Base-by-base conservation (phyloP, 2,888 invertebrate genomes). In the Drosophila nigritarsus region DNA sequence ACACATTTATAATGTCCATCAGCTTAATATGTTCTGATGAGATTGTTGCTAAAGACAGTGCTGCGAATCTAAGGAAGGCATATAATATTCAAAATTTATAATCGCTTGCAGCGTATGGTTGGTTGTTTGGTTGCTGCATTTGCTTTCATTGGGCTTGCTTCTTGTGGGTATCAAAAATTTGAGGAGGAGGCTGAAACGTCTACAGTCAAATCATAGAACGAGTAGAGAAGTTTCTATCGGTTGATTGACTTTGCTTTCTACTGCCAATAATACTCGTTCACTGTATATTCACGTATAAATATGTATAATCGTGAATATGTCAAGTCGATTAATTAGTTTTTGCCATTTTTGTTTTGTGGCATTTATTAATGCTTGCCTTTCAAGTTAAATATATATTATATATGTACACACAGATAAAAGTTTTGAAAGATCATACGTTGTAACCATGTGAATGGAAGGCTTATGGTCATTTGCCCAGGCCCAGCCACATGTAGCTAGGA, bases 401-500 rank as follows among this genome's bases (percentile, higher is more conserved):
- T 51, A 59, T 63, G 30, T 62, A 75, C 72, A 76, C 65, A 71
- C 38, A 74, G 71, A 69, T 45, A 29, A 20, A 45, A 64, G 38
- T 27, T 50, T 42, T 64, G 34, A 61, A 58, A 65, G 49, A 55
- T 70, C 74, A 69, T 76, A 75, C 78, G 76, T 78, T 79, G 77
- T 65, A 59, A 73, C 69, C 64, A 18, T 9, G 20, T 27, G 32
- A 18, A 32, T 20, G 32, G n/a, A 3, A 24, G 38, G 40, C 38
- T 71, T 73, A 80, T 48, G 83, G 90, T 90, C 84, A 87, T 88
- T 88, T 90, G n/a, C 95, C 95, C 78, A 95, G 94, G 18, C 95
- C 95, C 45, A 95, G 93, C 95, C 95, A 95, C 94, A 95, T 94
- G 91, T 95, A 94, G 68, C 94, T 95, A 42, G 95, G 95, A 92